These are phyloP conservation scores for Microcaecilia unicolor DNA, from an alignment of 2,797 vertebrate species.

Conservation along the genomic window DNA sequence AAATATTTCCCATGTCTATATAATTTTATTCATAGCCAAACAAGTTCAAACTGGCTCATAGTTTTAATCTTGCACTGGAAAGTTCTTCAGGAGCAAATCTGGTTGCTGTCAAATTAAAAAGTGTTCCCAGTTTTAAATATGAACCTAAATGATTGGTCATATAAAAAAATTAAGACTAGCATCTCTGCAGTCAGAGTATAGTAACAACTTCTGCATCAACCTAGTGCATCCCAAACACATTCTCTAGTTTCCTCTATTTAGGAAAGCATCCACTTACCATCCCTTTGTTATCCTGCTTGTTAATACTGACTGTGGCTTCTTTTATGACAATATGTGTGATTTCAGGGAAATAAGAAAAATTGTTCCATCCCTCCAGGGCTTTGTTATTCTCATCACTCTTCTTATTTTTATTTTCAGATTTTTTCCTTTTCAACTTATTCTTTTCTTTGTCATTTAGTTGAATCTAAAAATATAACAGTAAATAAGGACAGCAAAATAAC, in stretches of 20 bases:
- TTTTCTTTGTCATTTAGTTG: slow-evolving; percentile 64
- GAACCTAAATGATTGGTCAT: no score
- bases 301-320: slow-evolving; percentile 74
- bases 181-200: no score
- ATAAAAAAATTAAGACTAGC: no score
- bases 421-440: slow-evolving; percentile 72
- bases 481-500: no score
- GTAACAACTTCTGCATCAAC: background rate
- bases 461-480: no score
- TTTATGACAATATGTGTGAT: slow-evolving; percentile 89
- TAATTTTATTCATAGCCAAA: no score
- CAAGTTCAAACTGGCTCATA: no score
- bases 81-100: rapidly evolving
- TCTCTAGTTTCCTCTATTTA: rapidly evolving
- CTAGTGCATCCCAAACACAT: rapidly evolving
- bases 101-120: background rate
- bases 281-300: slow-evolving; percentile 87
- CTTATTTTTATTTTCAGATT: slow-evolving; percentile 60
- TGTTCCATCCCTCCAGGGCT: slow-evolving; percentile 56
- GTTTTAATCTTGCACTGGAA: no score
- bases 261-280: slow-evolving; percentile 60
- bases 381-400: slow-evolving; percentile 57
- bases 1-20: no score
- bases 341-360: slow-evolving; percentile 88
- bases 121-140: no score